phyloP scores from a whole-genome alignment of 2,888 invertebrate species.

The Mongoloraphidia duomilia region DNA sequence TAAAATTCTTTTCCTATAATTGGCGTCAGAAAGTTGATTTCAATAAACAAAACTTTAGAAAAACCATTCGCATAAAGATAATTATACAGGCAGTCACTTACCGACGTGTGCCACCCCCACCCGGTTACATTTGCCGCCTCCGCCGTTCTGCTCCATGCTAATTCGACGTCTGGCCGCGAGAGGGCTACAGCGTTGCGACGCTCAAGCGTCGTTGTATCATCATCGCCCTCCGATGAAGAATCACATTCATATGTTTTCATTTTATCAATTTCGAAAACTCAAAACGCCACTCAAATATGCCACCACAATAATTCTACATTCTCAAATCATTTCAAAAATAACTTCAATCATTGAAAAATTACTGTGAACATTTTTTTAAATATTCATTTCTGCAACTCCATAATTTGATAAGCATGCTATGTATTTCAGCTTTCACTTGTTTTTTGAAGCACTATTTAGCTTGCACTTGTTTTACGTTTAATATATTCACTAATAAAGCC shows the following conservation, averaged over 20 bases:
- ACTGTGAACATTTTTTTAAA: too few relatives aligned
- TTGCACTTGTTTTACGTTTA: too few relatives aligned
- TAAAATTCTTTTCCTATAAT: too few relatives aligned
- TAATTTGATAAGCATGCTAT: too few relatives aligned
- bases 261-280: conserved; percentile 11
- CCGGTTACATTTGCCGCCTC: conserved; percentile 17
- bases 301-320: conserved; percentile 3
- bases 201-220: conserved; percentile 19
- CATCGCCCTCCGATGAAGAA: conserved; percentile 30
- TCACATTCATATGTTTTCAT: conserved; percentile 33
- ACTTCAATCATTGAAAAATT: neutral
- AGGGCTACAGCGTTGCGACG: conserved; percentile 24
- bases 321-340: neutral
- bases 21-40: too few relatives aligned
- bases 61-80: too few relatives aligned
- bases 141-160: conserved; percentile 27
- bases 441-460: too few relatives aligned
- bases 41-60: too few relatives aligned
- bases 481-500: too few relatives aligned
- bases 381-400: too few relatives aligned
- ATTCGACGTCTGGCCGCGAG: conserved; percentile 26
- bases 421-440: too few relatives aligned
- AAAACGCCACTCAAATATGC: neutral
- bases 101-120: conserved; percentile 30
- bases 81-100: conserved; percentile 14